Percentiles rank a stretch among this genome's conserved stretches.
Evolutionary conservation across 2,888 invertebrate genomes (phyloP).

Genomic region (Eristalis tenax): DNA sequence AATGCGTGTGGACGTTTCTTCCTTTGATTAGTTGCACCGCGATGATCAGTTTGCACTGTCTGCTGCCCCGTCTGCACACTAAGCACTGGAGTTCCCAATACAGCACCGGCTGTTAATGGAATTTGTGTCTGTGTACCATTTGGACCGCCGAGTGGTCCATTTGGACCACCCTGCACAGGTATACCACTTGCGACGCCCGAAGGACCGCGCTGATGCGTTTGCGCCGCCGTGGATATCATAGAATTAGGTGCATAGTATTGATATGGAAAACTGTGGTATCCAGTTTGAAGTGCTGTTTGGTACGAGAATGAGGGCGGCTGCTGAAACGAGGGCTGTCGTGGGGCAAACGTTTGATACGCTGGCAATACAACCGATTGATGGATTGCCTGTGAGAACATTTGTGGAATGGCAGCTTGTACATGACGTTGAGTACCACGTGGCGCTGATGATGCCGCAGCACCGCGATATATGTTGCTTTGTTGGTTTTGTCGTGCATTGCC

Average conservation of each 20-base stretch:
- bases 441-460: constrained; percentile 75
- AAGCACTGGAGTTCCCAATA: constrained; percentile 77
- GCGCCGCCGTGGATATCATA: constrained; percentile 74
- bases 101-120: constrained; percentile 73
- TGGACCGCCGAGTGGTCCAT: constrained; percentile 76
- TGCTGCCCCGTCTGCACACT: constrained; percentile 80
- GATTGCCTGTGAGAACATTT: constrained; percentile 76
- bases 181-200: constrained; percentile 76
- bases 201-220: constrained; percentile 75
- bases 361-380: constrained; percentile 77
- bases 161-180: constrained; percentile 77
- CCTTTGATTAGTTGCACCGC: constrained; percentile 68
- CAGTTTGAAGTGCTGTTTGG: constrained; percentile 72
- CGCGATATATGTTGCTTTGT: constrained; percentile 76
- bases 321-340: constrained; percentile 76
- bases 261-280: constrained; percentile 70
- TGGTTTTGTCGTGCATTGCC: constrained; percentile 77
- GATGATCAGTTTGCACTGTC: constrained; percentile 33
- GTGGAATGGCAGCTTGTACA: constrained; percentile 74
- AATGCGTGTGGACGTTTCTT: constrained; percentile 80
- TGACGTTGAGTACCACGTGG: constrained; percentile 76
- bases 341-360: constrained; percentile 75
- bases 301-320: constrained; percentile 76
- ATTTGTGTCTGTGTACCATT: constrained; percentile 76
- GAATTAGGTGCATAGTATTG: constrained; percentile 68